Percentiles rank a stretch among this genome's conserved stretches.
These are phyloP conservation scores for Chaitophorus viminalis DNA, from an alignment of 2,888 invertebrate genomes.

Conservation along the genomic window DNA sequence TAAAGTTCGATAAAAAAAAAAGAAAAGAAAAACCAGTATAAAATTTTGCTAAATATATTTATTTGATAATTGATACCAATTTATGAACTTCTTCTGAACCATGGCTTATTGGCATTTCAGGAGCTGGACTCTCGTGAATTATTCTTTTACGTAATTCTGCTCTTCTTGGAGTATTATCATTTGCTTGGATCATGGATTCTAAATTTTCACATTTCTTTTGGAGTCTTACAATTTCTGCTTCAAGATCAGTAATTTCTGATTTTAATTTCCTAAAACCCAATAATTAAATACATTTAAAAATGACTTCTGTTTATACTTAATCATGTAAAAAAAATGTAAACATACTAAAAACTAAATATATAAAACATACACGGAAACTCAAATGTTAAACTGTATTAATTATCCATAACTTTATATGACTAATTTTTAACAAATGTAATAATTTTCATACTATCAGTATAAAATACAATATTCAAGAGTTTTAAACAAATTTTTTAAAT, in stretches of 20 bases:
- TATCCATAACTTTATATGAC: too few relatives aligned
- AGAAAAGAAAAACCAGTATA: too few relatives aligned
- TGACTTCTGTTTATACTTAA: background rate
- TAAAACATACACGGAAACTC: too few relatives aligned
- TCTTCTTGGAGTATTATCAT: slow-evolving; percentile 54
- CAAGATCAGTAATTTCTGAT: slow-evolving; percentile 60
- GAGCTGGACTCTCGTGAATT: slow-evolving; percentile 61
- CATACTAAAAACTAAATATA: too few relatives aligned
- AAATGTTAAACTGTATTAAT: too few relatives aligned
- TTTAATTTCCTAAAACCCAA: slow-evolving; percentile 61
- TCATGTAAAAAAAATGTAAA: background rate
- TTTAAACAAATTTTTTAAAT: too few relatives aligned
- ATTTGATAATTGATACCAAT: background rate
- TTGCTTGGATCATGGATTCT: slow-evolving; percentile 40
- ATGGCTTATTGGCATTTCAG: slow-evolving; percentile 29
- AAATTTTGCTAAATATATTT: too few relatives aligned
- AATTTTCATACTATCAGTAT: too few relatives aligned
- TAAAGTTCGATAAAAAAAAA: background rate
- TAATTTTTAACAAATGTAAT: too few relatives aligned
- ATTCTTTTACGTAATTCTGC: slow-evolving; percentile 54
- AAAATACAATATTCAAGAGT: too few relatives aligned
- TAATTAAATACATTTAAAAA: background rate
- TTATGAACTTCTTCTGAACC: slow-evolving; percentile 6
- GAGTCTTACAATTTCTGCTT: slow-evolving; percentile 60
- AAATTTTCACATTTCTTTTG: slow-evolving; percentile 61